Evolutionary conservation across 2,797 vertebrate species (phyloP), one percentile per base, ranked within the genome.

Genomic region (Sebastiscus tertius): DNA sequence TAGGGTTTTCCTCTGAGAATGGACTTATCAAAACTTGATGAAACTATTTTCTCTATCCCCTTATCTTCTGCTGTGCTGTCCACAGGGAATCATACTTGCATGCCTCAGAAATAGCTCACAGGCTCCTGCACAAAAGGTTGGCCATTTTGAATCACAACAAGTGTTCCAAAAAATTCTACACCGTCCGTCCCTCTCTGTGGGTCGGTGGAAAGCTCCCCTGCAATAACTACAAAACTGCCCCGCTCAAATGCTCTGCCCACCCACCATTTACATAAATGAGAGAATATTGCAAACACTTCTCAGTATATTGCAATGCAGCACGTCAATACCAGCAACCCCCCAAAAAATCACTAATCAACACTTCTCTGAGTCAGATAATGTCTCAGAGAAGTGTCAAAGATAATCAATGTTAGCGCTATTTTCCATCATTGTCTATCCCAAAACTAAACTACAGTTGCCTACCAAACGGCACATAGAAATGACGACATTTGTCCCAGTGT

Each of bases 1-100:
- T 54, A 61, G 80, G 66, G 64, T 61, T 77, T 88, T 81, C 87
- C 68, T 83, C 81, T 81, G 71, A 88, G 77, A 82, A 85, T 78
- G 73, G 78, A 87, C 77, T 88, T 86, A 90, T 90, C 87, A 85
- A 68, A 80, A 85, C 77, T 77, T 88, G 81, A 92, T 89, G 75
- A 89, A 91, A 84, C 77, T 72, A 77, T 86, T 87, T 87, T 82
- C 67, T 81, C 24, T 72, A 60, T 42, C 36, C 29, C 29, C 72
- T 72, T 79, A 80, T 80, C 83, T 80, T 64, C 64, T 79, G 66
- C 11, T 42, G 26, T 33, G 70, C 54, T 33, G 8, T 75, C 80
- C 36, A 22, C 24, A 13, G 79, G 72, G 86, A 79, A 69, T 84
- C 69, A 16, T 14, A 77, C 75, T 31, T 54, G 56, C 70, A 58